Conservation (phyloP, 1,140 invertebrate genomes). For the Laupala kohalensis region DNA sequence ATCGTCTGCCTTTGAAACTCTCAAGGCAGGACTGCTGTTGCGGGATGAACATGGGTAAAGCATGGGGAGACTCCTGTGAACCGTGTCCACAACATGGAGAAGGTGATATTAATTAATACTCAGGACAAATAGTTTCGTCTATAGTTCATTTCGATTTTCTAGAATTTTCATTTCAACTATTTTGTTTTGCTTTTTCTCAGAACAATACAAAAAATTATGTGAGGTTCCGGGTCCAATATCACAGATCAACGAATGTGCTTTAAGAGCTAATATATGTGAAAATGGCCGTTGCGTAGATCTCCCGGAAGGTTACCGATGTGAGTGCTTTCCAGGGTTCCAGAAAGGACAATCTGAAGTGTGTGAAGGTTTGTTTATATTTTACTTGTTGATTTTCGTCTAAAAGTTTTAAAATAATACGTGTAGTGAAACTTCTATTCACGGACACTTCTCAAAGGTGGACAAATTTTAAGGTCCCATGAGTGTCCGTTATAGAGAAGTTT, state of each 20-base stretch:
- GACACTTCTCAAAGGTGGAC: too few species aligned
- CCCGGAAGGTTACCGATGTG: slow-evolving; percentile 54
- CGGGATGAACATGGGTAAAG: slow-evolving; percentile 75
- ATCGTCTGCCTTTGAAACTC: slow-evolving; percentile 49
- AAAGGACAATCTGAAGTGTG: slow-evolving; percentile 29
- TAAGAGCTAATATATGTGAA: slow-evolving; percentile 60
- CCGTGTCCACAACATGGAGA: slow-evolving; percentile 52
- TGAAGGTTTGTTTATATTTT: slow-evolving; percentile 26
- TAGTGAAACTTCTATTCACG: background rate
- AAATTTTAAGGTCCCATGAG: too few species aligned
- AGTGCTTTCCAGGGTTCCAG: slow-evolving; percentile 42
- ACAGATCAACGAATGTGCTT: slow-evolving; percentile 56
- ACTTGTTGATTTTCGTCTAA: too few species aligned
- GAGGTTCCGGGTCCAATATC: slow-evolving; percentile 16
- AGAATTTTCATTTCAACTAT: background rate
- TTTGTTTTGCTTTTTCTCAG: slow-evolving; percentile 20
- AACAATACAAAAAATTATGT: slow-evolving; percentile 32
- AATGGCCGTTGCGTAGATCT: slow-evolving; percentile 65
- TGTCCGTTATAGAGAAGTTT: too few species aligned
- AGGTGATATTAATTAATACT: background rate
- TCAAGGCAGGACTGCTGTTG: slow-evolving; percentile 81
- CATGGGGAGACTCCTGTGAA: slow-evolving; percentile 68
- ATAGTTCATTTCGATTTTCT: background rate
- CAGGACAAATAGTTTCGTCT: background rate
- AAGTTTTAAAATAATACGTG: background rate